A percentile compares a stretch with the other conserved stretches of the same genome.
Evolutionary conservation across 2,113 vertebrate genomes (phyloP).

Genomic region (Bungarus multicinctus): DNA sequence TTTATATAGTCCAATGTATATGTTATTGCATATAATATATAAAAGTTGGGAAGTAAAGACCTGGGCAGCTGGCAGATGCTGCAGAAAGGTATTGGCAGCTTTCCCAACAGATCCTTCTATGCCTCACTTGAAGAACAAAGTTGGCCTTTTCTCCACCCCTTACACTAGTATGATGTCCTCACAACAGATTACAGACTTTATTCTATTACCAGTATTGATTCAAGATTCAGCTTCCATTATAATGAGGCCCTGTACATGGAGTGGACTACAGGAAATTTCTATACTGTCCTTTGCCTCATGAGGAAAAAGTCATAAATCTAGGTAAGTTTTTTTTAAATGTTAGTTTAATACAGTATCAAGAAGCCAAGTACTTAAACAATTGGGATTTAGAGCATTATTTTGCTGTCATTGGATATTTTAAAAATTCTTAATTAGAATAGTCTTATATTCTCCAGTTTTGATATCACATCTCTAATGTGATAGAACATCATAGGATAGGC

Average conservation of each 20-base stretch:
- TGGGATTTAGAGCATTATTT: not conserved
- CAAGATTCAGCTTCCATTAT: not conserved
- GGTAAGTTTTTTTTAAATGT: not conserved
- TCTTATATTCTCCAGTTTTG: no score
- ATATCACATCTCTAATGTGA: not conserved
- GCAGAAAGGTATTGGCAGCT: not conserved
- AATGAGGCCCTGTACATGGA: not conserved
- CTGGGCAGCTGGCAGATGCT: not conserved
- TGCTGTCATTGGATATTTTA: not conserved
- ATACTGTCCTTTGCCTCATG: not conserved
- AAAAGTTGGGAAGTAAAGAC: not conserved
- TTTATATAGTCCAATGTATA: not conserved
- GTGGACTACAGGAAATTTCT: not conserved
- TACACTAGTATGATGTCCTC: not conserved
- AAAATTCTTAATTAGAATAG: not conserved
- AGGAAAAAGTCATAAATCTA: not conserved
- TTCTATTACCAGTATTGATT: not conserved
- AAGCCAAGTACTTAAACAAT: not conserved
- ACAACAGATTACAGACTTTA: not conserved
- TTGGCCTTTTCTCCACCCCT: not conserved
- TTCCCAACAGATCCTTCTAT: not conserved
- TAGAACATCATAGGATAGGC: not conserved
- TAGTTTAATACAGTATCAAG: not conserved
- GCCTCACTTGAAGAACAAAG: not conserved
- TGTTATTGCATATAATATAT: no score